Percentiles rank a stretch among this genome's conserved stretches.
These are phyloP conservation scores for Elaphurus davidianus DNA, from an alignment of 2,113 vertebrate genomes.

Conservation along the genomic window DNA sequence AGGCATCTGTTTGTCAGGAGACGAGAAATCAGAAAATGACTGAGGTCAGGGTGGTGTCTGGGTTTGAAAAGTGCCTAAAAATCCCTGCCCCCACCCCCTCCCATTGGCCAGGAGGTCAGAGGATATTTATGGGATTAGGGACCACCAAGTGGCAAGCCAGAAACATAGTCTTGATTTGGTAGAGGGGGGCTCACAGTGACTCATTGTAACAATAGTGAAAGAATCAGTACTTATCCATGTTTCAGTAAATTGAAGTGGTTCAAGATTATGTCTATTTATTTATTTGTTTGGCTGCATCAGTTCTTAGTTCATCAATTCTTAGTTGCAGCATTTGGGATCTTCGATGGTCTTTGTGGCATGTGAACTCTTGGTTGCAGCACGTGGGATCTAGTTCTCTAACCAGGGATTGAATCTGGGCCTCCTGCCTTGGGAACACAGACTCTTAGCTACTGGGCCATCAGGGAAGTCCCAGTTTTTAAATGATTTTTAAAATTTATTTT, in stretches of 20 bases:
- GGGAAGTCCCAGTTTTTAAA: not conserved
- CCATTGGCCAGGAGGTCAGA: not conserved
- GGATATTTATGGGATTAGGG: not conserved
- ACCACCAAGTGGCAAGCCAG: not conserved
- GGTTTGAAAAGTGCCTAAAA: not conserved
- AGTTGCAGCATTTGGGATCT: not conserved
- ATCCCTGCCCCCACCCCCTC: too few relatives aligned
- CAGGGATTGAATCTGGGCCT: not conserved
- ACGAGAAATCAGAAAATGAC: not conserved
- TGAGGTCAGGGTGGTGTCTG: not conserved
- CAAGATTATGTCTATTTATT: not conserved
- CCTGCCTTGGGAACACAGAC: not conserved
- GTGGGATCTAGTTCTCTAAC: not conserved
- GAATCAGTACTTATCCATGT: not conserved
- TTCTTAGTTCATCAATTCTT: not conserved
- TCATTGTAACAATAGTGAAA: not conserved
- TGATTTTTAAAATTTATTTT: not conserved
- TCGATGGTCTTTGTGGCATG: not conserved
- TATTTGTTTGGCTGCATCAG: not conserved
- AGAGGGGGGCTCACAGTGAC: not conserved
- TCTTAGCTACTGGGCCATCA: not conserved
- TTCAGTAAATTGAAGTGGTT: not conserved
- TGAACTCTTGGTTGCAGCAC: not conserved
- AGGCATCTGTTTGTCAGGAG: not conserved
- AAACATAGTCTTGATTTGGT: fast-evolving